Conservation (phyloP, 2,888 invertebrate genomes). For the Campoletis raptor region DNA sequence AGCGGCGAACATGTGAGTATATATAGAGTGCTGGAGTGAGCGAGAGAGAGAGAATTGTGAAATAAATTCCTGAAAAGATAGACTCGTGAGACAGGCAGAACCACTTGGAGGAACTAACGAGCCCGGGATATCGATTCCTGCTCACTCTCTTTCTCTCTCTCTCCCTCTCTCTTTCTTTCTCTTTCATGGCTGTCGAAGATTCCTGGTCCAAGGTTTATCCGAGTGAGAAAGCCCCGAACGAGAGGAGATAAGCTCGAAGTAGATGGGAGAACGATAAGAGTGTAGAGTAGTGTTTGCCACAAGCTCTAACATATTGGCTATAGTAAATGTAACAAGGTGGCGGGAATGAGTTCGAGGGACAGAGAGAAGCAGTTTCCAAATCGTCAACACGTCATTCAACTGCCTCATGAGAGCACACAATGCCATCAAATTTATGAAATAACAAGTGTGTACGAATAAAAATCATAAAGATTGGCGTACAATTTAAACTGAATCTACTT, state of each 20-base stretch:
- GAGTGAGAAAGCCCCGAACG: slow-evolving; percentile 63
- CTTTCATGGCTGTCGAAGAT: slow-evolving; percentile 38
- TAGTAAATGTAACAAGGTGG: slow-evolving; percentile 30
- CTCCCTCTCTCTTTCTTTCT: slow-evolving; percentile 34
- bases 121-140: slow-evolving; percentile 67
- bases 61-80: slow-evolving; percentile 69
- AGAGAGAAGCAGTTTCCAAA: slow-evolving; percentile 47
- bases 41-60: slow-evolving; percentile 39
- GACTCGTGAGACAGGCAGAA: slow-evolving; percentile 65
- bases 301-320: slow-evolving; percentile 43
- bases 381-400: slow-evolving; percentile 59
- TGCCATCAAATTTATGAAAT: slow-evolving; percentile 29
- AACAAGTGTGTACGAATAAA: background rate
- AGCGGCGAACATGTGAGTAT: slow-evolving; percentile 37
- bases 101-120: slow-evolving; percentile 69
- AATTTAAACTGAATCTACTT: background rate
- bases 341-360: slow-evolving; percentile 42
- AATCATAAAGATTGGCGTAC: background rate
- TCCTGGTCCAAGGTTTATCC: slow-evolving; percentile 66
- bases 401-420: slow-evolving; percentile 13
- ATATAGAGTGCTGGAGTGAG: slow-evolving; percentile 20
- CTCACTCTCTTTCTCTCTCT: slow-evolving; percentile 44
- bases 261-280: slow-evolving; percentile 66
- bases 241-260: slow-evolving; percentile 64
- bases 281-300: slow-evolving; percentile 54